Conservation (phyloP, 2,888 invertebrate genomes). For the Phortica okadai region DNA sequence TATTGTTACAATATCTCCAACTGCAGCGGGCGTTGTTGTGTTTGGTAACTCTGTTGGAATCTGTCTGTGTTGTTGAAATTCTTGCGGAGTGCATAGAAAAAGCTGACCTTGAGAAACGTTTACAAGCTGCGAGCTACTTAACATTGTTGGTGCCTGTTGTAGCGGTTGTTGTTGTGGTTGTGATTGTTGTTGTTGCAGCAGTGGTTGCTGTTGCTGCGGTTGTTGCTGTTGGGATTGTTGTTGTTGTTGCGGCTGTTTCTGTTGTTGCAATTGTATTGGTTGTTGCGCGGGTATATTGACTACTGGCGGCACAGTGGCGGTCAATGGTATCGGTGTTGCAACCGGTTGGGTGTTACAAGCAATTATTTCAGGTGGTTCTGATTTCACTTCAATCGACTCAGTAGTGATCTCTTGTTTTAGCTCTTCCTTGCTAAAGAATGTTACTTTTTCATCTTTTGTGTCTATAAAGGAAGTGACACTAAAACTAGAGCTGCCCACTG, state of each 20-base stretch:
- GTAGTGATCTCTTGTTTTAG: conserved; percentile 46
- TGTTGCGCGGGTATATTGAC: conserved; percentile 24
- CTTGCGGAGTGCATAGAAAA: conserved; percentile 40
- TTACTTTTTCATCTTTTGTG: conserved; percentile 42
- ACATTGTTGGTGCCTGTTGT: conserved; percentile 44
- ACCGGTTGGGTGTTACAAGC: conserved; percentile 40
- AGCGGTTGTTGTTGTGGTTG: conserved; percentile 39
- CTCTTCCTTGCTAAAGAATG: conserved; percentile 68
- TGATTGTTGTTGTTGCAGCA: conserved; percentile 36
- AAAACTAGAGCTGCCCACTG: conserved; percentile 60
- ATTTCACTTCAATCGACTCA: conserved; percentile 48
- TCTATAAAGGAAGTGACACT: conserved; percentile 42
- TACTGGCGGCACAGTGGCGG: conserved; percentile 10
- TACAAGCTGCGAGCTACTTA: conserved; percentile 41
- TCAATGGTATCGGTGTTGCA: not conserved
- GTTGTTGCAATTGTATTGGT: conserved; percentile 4
- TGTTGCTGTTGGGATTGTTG: conserved; percentile 32
- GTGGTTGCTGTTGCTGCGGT: conserved; percentile 35
- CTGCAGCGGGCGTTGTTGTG: conserved; percentile 47
- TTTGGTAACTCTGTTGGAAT: conserved; percentile 7
- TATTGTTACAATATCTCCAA: conserved; percentile 60
- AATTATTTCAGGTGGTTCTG: conserved; percentile 58
- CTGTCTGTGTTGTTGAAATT: conserved; percentile 44
- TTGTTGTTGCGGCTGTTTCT: conserved; percentile 28
- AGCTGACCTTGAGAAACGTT: conserved; percentile 21